Percentiles rank a stretch among this genome's conserved stretches.
Evolutionary conservation across 2,113 vertebrate species (phyloP).

Genomic region (Mesitornis unicolor): DNA sequence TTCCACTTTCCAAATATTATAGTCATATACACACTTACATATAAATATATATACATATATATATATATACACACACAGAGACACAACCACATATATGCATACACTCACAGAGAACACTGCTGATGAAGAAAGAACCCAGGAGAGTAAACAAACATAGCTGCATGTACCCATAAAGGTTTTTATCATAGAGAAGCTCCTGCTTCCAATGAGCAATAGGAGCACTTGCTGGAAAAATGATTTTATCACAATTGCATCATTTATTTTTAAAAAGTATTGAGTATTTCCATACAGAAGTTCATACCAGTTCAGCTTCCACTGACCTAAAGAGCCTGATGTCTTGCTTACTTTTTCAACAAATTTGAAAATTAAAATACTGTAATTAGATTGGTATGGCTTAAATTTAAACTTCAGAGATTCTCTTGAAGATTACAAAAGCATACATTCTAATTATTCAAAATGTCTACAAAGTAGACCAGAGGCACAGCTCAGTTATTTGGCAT

Average conservation of each 20-base stretch:
- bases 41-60: background rate
- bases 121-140: background rate
- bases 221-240: background rate
- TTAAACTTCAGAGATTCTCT: background rate
- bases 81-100: accelerated
- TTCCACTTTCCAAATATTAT: background rate
- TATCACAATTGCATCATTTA: background rate
- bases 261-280: background rate
- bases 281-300: background rate
- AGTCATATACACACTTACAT: background rate
- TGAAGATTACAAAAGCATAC: background rate
- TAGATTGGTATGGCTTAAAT: background rate
- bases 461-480: background rate
- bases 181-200: background rate
- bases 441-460: background rate
- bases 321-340: background rate
- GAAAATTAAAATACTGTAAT: background rate
- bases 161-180: background rate
- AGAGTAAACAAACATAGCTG: background rate
- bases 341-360: background rate
- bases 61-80: background rate
- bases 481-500: background rate
- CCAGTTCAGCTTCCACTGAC: background rate
- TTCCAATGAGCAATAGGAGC: background rate
- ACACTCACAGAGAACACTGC: background rate